These are phyloP conservation scores for Crotalus helleri DNA, from an alignment of 2,113 vertebrate genomes.

Conservation along the genomic window DNA sequence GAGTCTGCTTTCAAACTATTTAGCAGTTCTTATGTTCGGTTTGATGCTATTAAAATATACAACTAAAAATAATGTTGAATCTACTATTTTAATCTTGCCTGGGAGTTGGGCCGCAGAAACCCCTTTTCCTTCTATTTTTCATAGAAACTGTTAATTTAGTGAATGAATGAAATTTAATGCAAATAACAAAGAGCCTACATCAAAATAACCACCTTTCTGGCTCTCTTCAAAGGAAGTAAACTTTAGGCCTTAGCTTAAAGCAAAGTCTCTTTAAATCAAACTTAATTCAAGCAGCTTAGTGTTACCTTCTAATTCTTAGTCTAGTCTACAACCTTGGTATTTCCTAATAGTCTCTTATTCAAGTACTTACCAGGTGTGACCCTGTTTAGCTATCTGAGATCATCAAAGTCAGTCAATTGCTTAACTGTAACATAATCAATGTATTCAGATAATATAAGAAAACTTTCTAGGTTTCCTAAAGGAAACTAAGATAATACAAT, in stretches of 20 bases:
- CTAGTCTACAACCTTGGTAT: neutral
- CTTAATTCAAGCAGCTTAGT: neutral
- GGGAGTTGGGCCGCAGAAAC: conserved; percentile 3
- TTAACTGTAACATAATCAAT: neutral
- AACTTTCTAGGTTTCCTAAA: neutral
- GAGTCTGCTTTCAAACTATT: conserved; percentile 41
- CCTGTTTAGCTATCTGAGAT: neutral
- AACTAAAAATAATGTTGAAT: conserved; percentile 51
- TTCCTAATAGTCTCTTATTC: neutral
- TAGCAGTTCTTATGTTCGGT: conserved; percentile 45
- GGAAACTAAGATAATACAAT: neutral
- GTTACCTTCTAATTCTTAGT: neutral
- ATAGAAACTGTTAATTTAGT: conserved; percentile 72
- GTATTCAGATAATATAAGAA: neutral
- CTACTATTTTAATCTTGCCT: conserved; percentile 49
- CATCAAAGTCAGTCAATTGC: neutral
- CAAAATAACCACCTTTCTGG: neutral
- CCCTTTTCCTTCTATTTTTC: conserved; percentile 62
- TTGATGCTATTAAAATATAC: neutral
- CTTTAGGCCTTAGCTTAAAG: neutral
- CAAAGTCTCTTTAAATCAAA: neutral
- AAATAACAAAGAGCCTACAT: conserved; percentile 32
- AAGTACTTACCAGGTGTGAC: neutral
- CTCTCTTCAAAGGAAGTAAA: neutral
- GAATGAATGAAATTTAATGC: conserved; percentile 61